phyloP scores from a whole-genome alignment of 2,888 invertebrate genomes.

The Brachyopa scutellaris region DNA sequence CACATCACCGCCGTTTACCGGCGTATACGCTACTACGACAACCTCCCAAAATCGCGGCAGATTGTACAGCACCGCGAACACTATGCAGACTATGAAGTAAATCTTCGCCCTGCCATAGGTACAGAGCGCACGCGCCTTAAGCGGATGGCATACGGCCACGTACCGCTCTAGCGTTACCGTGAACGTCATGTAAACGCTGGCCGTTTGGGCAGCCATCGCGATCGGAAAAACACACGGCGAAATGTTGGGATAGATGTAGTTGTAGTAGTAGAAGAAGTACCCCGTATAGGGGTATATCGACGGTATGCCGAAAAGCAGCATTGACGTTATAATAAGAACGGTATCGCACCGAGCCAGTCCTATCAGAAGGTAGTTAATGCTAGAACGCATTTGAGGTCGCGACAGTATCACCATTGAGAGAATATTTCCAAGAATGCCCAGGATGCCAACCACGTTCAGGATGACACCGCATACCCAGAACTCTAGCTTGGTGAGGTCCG shows the following conservation, averaged over 20 bases:
- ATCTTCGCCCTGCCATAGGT: slow-evolving; percentile 93
- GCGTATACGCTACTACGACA: slow-evolving; percentile 80
- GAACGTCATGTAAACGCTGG: slow-evolving; percentile 94
- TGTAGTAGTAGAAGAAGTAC: slow-evolving; percentile 89
- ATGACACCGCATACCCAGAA: slow-evolving; percentile 92
- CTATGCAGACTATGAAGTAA: slow-evolving; percentile 91
- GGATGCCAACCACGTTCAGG: slow-evolving; percentile 89
- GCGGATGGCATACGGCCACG: slow-evolving; percentile 95
- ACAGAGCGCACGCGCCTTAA: slow-evolving; percentile 93
- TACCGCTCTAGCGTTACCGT: slow-evolving; percentile 96
- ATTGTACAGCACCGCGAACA: slow-evolving; percentile 93
- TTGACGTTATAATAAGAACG: slow-evolving; percentile 92
- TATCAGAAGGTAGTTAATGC: slow-evolving; percentile 96
- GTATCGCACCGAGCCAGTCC: slow-evolving; percentile 97
- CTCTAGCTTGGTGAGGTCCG: slow-evolving; percentile 84
- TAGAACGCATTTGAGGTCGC: slow-evolving; percentile 96
- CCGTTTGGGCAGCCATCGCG: slow-evolving; percentile 94
- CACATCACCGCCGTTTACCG: slow-evolving; percentile 82
- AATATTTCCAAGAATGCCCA: slow-evolving; percentile 94
- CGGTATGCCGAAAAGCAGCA: slow-evolving; percentile 93
- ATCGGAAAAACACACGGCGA: slow-evolving; percentile 91
- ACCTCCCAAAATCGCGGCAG: slow-evolving; percentile 91
- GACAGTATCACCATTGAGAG: slow-evolving; percentile 95
- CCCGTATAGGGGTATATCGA: slow-evolving; percentile 93
- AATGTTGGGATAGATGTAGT: slow-evolving; percentile 90